Percentiles rank a stretch among this genome's conserved stretches.
Evolutionary conservation across 2,113 vertebrate species (phyloP).

Genomic region (Myiagra hebetior): DNA sequence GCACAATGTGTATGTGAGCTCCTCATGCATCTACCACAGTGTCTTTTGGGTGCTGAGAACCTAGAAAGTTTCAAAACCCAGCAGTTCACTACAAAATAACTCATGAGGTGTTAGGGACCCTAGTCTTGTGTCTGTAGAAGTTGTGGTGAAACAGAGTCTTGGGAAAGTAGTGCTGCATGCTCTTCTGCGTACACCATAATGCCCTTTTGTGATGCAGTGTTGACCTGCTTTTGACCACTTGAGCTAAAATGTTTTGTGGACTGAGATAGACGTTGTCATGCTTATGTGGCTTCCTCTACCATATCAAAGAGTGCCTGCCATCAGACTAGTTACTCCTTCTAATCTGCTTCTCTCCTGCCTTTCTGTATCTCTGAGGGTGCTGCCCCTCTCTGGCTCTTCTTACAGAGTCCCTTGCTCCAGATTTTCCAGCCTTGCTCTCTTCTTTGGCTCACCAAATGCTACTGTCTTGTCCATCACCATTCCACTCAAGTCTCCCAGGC

Average conservation of each 20-base stretch:
- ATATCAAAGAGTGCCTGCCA: background rate
- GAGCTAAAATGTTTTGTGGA: background rate
- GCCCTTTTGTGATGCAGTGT: background rate
- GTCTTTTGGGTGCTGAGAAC: background rate
- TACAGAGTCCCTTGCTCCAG: accelerated
- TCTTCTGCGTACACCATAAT: background rate
- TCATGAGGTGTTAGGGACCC: background rate
- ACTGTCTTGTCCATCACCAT: background rate
- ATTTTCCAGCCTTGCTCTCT: background rate
- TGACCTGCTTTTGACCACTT: background rate
- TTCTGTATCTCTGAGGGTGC: background rate
- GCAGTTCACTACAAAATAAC: background rate
- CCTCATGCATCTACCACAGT: background rate
- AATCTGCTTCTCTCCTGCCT: background rate
- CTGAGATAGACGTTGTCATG: background rate
- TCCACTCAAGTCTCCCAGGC: background rate
- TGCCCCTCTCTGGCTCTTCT: background rate
- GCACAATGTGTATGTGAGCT: background rate
- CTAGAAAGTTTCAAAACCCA: background rate
- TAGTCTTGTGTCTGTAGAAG: background rate
- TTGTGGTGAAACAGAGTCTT: background rate
- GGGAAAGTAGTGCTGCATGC: background rate
- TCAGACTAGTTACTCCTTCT: background rate
- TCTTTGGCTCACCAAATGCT: background rate
- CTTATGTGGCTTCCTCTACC: background rate